Evolutionary conservation across 2,797 vertebrate species (phyloP).

Genomic region (Helicolenus hilgendorfi): DNA sequence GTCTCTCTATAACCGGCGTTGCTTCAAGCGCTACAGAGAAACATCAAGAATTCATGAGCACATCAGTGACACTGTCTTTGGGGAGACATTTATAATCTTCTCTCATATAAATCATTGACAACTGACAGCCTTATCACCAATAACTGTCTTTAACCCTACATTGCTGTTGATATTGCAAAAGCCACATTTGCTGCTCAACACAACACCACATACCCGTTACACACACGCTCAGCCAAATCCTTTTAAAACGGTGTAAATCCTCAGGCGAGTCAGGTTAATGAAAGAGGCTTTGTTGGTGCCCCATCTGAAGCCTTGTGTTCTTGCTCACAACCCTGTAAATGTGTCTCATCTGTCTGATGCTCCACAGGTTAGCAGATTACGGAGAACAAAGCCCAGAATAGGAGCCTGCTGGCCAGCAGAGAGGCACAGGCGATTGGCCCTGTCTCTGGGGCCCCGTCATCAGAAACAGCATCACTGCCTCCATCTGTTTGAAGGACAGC

Average conservation of each 20-base stretch:
- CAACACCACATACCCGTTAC: not conserved
- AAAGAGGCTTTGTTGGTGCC: conserved; percentile 30
- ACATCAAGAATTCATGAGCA: not conserved
- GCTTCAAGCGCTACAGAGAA: not conserved
- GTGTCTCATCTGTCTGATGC: conserved; percentile 51
- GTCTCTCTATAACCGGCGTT: not conserved
- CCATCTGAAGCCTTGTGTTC: conserved; percentile 31
- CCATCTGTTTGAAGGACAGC: conserved; percentile 63
- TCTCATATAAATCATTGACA: not conserved
- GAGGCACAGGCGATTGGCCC: not conserved
- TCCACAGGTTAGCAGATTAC: conserved; percentile 69
- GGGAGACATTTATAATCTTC: not conserved
- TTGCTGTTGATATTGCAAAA: conserved; percentile 22
- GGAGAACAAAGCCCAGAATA: conserved; percentile 57
- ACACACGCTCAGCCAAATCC: not conserved
- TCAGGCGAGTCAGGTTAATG: conserved; percentile 36
- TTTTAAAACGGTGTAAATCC: conserved; percentile 46
- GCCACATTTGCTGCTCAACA: not conserved
- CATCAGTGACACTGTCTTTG: not conserved
- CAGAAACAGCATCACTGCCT: conserved; percentile 65
- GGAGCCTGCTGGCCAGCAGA: conserved; percentile 46
- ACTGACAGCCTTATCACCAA: not conserved
- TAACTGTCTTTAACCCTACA: conserved; percentile 7
- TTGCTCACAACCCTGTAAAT: conserved; percentile 31
- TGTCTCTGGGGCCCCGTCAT: conserved; percentile 51